Evolutionary conservation across 2,888 invertebrate species (phyloP).

Genomic region (Harpalus rufipes): DNA sequence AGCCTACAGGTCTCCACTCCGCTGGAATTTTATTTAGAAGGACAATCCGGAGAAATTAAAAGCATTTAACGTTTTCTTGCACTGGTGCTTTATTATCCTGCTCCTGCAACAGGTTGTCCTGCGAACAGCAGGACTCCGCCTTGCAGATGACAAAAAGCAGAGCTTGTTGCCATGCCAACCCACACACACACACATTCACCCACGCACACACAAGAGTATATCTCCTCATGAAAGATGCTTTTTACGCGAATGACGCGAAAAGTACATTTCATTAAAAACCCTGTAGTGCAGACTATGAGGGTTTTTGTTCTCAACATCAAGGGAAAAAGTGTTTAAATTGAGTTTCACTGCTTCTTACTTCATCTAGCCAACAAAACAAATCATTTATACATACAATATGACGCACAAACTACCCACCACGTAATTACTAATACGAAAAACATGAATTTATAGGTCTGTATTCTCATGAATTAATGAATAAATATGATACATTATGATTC

Average conservation of each 20-base stretch:
- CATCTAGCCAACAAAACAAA: neutral
- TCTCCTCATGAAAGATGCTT: slow-evolving; percentile 31
- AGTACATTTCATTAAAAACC: slow-evolving; percentile 51
- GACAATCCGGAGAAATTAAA: slow-evolving; percentile 37
- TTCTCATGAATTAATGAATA: no score
- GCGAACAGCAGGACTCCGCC: slow-evolving; percentile 29
- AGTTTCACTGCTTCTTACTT: slow-evolving; percentile 26
- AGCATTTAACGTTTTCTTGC: slow-evolving; percentile 43
- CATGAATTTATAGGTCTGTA: no score
- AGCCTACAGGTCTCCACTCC: neutral
- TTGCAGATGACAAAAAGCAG: slow-evolving; percentile 45
- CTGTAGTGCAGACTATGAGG: slow-evolving; percentile 12
- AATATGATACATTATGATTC: no score
- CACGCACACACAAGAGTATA: neutral
- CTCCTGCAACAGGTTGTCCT: slow-evolving; percentile 44
- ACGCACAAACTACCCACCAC: no score
- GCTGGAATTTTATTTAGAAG: slow-evolving; percentile 1
- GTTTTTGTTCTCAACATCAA: slow-evolving; percentile 23
- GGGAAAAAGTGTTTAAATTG: slow-evolving; percentile 39
- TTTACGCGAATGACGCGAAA: slow-evolving; percentile 31
- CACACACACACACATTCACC: slow-evolving; percentile 2
- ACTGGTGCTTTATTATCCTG: slow-evolving; percentile 49
- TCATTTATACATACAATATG: no score
- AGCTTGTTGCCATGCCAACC: slow-evolving; percentile 13
- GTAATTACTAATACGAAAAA: no score